A percentile compares a stretch with the other conserved stretches of the same genome.
These are phyloP conservation scores for Madoqua kirkii DNA, from an alignment of 2,113 vertebrate genomes.

Conservation along the genomic window DNA sequence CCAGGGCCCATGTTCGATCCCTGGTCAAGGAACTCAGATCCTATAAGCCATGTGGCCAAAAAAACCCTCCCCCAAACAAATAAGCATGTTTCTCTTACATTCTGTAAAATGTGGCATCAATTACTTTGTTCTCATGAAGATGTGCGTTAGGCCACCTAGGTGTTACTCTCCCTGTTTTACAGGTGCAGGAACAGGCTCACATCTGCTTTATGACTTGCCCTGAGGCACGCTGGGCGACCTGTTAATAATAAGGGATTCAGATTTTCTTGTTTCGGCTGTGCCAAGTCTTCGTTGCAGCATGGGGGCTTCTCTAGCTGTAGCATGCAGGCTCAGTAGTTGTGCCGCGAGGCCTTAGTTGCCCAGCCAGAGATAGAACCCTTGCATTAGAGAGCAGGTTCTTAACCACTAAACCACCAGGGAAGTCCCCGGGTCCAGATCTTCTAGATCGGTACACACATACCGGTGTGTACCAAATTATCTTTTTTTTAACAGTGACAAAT, in stretches of 20 bases:
- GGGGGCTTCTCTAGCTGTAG: background rate
- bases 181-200: background rate
- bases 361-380: background rate
- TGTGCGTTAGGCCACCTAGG: background rate
- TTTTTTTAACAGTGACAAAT: slow-evolving; percentile 16
- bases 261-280: background rate
- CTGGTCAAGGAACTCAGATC: background rate
- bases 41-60: background rate
- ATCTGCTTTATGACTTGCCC: background rate
- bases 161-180: background rate
- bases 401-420: background rate
- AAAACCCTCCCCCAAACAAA: background rate
- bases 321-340: background rate
- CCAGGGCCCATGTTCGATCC: background rate
- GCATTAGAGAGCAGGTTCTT: background rate
- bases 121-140: background rate
- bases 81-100: background rate
- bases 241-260: background rate
- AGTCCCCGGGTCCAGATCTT: background rate
- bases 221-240: background rate
- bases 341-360: background rate
- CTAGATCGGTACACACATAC: background rate
- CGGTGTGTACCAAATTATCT: background rate
- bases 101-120: background rate
- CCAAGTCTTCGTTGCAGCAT: background rate